phyloP scores from a whole-genome alignment of 2,797 vertebrate species.

The Pterois miles region DNA sequence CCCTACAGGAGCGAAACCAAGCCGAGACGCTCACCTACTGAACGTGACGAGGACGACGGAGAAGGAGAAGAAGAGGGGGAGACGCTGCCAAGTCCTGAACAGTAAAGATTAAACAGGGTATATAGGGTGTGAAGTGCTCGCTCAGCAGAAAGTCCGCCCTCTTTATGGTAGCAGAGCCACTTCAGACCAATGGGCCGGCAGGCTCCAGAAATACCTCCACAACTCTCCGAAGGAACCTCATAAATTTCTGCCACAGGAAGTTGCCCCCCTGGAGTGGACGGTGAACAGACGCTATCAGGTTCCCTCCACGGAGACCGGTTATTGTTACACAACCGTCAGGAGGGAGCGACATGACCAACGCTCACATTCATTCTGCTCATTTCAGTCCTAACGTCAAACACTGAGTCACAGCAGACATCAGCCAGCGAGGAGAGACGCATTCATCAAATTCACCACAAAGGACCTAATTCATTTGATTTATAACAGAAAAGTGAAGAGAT shows the following conservation, averaged over 20 bases:
- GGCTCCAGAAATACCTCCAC: constrained; percentile 79
- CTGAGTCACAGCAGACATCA: not conserved
- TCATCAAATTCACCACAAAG: not conserved
- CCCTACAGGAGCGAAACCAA: constrained; percentile 1
- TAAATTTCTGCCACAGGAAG: constrained; percentile 58
- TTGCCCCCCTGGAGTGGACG: constrained; percentile 10
- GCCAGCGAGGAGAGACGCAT: no score
- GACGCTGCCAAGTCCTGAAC: constrained; percentile 61
- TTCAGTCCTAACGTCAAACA: no score
- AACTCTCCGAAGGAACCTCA: constrained; percentile 53
- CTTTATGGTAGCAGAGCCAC: constrained; percentile 77
- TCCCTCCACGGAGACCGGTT: not conserved
- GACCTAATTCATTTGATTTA: not conserved
- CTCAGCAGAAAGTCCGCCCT: constrained; percentile 69
- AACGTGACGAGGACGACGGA: constrained; percentile 38
- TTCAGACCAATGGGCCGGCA: constrained; percentile 75
- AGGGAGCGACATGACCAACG: not conserved
- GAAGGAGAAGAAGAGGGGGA: constrained; percentile 52
- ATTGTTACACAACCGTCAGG: constrained; percentile 41
- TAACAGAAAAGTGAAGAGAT: no score
- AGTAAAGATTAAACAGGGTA: constrained; percentile 70
- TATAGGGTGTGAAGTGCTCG: constrained; percentile 69
- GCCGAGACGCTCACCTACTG: constrained; percentile 51
- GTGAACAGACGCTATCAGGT: constrained; percentile 3
- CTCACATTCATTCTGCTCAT: not conserved